These are phyloP conservation scores for Hippopotamyrus pictus DNA, from an alignment of 2,797 vertebrate species.

Conservation along the genomic window DNA sequence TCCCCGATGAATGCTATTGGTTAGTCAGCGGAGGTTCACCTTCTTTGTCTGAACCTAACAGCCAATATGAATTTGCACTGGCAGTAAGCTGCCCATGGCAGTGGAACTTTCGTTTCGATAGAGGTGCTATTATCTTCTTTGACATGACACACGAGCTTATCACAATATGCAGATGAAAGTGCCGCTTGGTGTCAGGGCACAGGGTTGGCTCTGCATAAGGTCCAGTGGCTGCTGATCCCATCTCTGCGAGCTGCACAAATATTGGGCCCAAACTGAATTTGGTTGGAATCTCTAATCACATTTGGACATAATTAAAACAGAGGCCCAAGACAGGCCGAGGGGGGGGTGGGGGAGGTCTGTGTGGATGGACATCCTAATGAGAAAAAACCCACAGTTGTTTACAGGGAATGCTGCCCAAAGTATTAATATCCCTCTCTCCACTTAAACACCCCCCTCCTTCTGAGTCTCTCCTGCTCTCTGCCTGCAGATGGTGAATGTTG, in stretches of 20 bases:
- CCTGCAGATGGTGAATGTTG: neutral
- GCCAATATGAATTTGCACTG: neutral
- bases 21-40: too few species aligned
- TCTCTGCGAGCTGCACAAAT: neutral
- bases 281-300: neutral
- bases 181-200: neutral
- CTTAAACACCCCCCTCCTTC: neutral
- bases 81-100: neutral
- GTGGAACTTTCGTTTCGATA: neutral
- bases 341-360: neutral
- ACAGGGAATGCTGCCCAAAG: neutral
- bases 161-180: neutral
- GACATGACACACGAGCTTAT: neutral
- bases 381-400: neutral
- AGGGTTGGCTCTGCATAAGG: neutral
- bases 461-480: neutral
- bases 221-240: neutral
- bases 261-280: neutral
- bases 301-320: neutral
- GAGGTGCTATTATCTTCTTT: neutral
- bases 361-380: neutral
- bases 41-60: too few species aligned
- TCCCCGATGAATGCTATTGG: too few species aligned
- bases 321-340: neutral
- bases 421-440: neutral